Evolutionary conservation across 2,888 invertebrate species (phyloP), one percentile per base, ranked within the genome.

Genomic region (Chymomyza procnemis): DNA sequence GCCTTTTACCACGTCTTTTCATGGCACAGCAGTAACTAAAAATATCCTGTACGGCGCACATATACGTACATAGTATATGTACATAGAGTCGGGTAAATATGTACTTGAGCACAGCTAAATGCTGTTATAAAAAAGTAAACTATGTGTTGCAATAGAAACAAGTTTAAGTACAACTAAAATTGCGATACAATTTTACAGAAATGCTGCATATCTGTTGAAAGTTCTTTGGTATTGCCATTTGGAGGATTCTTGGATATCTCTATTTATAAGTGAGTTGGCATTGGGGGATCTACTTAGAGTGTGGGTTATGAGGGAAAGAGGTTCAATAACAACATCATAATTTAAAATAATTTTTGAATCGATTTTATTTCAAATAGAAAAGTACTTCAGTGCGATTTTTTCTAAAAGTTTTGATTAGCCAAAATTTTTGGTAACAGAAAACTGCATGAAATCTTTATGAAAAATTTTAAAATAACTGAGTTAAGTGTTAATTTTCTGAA

Each of bases 1-100:
- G 64, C 76, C 74, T 74, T 69, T 75, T 66, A 55, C 65, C 61
- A 69, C 64, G 62, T 67, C 69, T 79, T 73, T 73, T 76, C 64
- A 64, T 56, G 52, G 64, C 74, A 63, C 50, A 61, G 52, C 69
- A 61, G 55, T 63, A 62, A 67, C 64, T 46, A 57, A 63, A 63
- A 64, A 48, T 30, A 50, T 57, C 57, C 16, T 50, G 26, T 50
- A 50, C 48, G 48, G 26, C 22, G 12, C 9, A 52, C 19, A 19
- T 19, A 22, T 46, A 21, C 12, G 30, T 30, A 46, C 12, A 54
- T 54, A 54, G 21, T 5, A 21, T 6, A 5, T 21, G 22, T 18
- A 50, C 8, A 19, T 50, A 48, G 4, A 50, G 26, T 26, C 16
- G 50, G 18, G 19, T 50, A 19, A 50, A n/a, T 18, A 50, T 50